These are phyloP conservation scores for Channallabes apus DNA, from an alignment of 2,797 vertebrate genomes.

Conservation along the genomic window DNA sequence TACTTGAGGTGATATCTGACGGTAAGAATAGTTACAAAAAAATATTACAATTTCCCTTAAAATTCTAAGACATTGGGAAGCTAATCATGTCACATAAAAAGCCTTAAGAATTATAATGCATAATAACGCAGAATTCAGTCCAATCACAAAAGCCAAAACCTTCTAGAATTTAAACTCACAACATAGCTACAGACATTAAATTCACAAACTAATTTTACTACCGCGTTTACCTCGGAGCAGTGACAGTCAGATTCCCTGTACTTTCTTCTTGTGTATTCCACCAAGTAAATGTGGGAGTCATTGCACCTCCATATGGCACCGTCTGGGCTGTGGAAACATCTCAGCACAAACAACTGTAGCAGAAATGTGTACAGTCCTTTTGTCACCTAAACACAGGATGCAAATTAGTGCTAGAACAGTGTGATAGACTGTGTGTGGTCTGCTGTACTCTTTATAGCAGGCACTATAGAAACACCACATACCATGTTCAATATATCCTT, in stretches of 20 bases:
- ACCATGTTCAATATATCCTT: background rate
- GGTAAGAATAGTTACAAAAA: background rate
- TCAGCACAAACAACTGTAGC: conserved; percentile 79
- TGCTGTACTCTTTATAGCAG: background rate
- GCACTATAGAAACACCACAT: background rate
- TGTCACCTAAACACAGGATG: conserved; percentile 66
- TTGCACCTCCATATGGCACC: conserved; percentile 77
- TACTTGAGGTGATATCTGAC: conserved; percentile 40
- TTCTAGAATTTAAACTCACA: background rate
- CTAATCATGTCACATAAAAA: background rate
- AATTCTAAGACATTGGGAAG: background rate
- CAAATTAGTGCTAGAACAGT: background rate
- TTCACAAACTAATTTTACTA: background rate
- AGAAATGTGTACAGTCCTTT: conserved; percentile 75
- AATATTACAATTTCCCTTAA: background rate
- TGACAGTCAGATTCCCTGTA: conserved; percentile 40
- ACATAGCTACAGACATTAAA: background rate
- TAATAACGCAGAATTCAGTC: background rate
- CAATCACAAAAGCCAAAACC: background rate
- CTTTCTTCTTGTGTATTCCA: conserved; percentile 72
- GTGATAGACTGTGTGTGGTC: background rate
- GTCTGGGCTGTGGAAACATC: conserved; percentile 68
- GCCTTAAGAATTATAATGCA: too few species aligned
- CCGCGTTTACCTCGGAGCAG: conserved; percentile 55
- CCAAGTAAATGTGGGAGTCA: conserved; percentile 73